These are phyloP conservation scores for Hemichromis elongatus DNA, from an alignment of 2,113 vertebrate genomes.

Conservation along the genomic window DNA sequence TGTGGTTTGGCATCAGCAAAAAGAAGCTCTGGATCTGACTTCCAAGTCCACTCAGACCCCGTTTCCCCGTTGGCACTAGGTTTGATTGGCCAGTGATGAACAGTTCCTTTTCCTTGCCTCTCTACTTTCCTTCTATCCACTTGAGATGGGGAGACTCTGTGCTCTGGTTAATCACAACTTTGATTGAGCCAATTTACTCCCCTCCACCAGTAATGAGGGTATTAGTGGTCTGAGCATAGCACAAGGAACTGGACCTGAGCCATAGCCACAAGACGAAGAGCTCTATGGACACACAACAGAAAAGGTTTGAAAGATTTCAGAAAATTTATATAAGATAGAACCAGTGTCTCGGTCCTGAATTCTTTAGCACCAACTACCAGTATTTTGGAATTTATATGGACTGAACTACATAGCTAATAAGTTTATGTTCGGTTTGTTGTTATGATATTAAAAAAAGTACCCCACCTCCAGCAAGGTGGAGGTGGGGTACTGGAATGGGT, in stretches of 20 bases:
- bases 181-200: slow-evolving; percentile 25
- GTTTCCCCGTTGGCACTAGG: neutral
- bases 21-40: neutral
- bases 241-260: neutral
- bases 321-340: neutral
- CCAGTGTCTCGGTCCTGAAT: neutral
- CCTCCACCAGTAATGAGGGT: slow-evolving; percentile 13
- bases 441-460: neutral
- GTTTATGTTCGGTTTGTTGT: neutral
- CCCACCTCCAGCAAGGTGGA: no score
- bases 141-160: slow-evolving; percentile 1
- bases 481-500: no score
- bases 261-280: neutral
- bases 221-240: slow-evolving; percentile 25
- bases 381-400: neutral
- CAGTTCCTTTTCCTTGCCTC: neutral
- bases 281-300: neutral
- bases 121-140: neutral
- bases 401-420: neutral
- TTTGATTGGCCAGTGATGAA: slow-evolving; percentile 4
- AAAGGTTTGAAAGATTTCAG: neutral
- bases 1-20: neutral
- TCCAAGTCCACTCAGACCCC: neutral
- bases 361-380: neutral
- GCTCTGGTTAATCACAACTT: slow-evolving; percentile 23